Percentiles rank a stretch among this genome's conserved stretches.
phyloP scores from a whole-genome alignment of 2,113 vertebrate species.

The Diadophis punctatus region DNA sequence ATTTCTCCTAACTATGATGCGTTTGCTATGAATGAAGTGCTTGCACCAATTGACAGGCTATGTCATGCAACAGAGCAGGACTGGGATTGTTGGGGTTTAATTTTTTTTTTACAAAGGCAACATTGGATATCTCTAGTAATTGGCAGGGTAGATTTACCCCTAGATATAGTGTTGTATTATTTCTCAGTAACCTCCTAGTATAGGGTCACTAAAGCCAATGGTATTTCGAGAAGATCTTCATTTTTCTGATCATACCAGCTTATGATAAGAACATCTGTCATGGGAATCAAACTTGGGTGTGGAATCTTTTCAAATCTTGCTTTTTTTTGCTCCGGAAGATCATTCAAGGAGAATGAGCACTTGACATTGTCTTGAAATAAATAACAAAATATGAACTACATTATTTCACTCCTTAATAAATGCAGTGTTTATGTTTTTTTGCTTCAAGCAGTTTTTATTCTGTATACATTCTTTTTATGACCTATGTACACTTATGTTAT shows the following conservation, averaged over 20 bases:
- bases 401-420: conserved; percentile 30
- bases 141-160: neutral
- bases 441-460: neutral
- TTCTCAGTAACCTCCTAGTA: neutral
- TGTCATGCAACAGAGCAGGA: neutral
- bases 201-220: neutral
- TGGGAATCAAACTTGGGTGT: neutral
- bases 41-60: neutral
- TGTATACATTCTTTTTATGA: neutral
- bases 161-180: neutral
- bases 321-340: neutral
- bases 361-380: conserved; percentile 4
- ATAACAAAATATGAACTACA: conserved; percentile 12
- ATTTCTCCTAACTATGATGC: neutral
- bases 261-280: neutral
- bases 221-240: neutral
- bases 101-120: neutral
- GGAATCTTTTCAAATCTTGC: neutral
- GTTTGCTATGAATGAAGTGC: neutral
- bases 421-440: conserved; percentile 14
- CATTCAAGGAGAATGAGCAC: conserved; percentile 2
- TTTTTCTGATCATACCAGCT: neutral
- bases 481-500: conserved; percentile 1
- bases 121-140: neutral
- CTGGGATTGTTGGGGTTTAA: neutral